These are phyloP conservation scores for Zelostemma sp. DNA, from an alignment of 1,140 invertebrate genomes.

Conservation along the genomic window DNA sequence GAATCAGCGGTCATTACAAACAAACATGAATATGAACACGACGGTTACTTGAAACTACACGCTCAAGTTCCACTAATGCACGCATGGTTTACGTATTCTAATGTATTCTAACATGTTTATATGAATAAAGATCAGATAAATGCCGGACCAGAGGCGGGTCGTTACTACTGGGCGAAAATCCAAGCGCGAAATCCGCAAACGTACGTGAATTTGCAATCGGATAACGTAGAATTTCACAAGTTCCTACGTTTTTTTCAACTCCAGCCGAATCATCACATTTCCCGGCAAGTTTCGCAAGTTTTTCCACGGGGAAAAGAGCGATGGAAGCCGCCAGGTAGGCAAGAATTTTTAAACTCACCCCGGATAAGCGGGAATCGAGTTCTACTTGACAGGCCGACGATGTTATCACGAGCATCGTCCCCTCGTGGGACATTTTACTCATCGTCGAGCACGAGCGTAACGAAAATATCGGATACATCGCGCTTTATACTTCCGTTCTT, in stretches of 20 bases:
- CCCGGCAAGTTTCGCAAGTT: too few species aligned
- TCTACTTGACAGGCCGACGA: neutral
- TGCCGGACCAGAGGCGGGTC: neutral
- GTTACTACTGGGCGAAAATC: too few species aligned
- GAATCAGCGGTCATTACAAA: conserved; percentile 23
- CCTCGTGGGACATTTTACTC: neutral
- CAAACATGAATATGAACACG: conserved; percentile 30
- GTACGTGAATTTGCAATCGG: too few species aligned
- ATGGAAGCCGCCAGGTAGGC: neutral
- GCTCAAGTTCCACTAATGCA: conserved; percentile 21
- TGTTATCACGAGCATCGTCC: neutral
- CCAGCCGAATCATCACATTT: too few species aligned
- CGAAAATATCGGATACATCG: neutral
- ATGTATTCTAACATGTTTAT: conserved; percentile 24
- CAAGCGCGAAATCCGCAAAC: too few species aligned
- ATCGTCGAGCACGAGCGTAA: neutral
- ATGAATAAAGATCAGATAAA: conserved; percentile 8
- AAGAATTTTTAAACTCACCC: neutral
- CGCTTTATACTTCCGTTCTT: neutral
- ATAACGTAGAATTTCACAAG: too few species aligned
- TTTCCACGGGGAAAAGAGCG: too few species aligned
- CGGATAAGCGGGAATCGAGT: neutral
- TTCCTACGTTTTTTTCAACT: too few species aligned
- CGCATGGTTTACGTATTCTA: conserved; percentile 25
- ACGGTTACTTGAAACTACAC: conserved; percentile 25